These are phyloP conservation scores for Adrianichthys oophorus DNA, from an alignment of 2,797 vertebrate genomes.

Conservation along the genomic window DNA sequence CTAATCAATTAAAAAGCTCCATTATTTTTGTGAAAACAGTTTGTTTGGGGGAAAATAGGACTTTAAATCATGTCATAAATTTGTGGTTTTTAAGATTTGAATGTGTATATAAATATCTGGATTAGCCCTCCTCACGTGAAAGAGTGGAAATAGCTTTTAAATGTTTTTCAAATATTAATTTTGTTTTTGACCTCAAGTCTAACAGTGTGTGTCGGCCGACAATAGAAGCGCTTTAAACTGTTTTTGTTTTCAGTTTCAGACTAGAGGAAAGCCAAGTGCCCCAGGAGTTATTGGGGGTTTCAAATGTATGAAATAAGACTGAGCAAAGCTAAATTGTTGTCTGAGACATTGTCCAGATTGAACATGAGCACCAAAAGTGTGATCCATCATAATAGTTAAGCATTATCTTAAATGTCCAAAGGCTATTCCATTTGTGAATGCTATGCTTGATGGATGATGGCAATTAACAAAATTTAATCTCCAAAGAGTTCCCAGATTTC, in stretches of 20 bases:
- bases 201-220: neutral
- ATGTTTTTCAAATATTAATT: neutral
- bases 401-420: conserved; percentile 74
- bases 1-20: too few relatives aligned
- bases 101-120: too few relatives aligned
- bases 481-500: conserved; percentile 66
- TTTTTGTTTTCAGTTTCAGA: conserved; percentile 8
- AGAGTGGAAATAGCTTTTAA: too few relatives aligned
- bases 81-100: too few relatives aligned
- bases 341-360: conserved; percentile 67
- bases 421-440: conserved; percentile 74
- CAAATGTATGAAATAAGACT: conserved; percentile 42
- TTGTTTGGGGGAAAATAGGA: too few relatives aligned
- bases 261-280: conserved; percentile 3
- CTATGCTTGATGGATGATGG: conserved; percentile 78
- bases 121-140: too few relatives aligned
- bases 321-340: conserved; percentile 64
- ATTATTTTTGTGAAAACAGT: too few relatives aligned
- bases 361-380: conserved; percentile 58
- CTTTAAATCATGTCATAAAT: too few relatives aligned
- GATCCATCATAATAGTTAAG: conserved; percentile 70
- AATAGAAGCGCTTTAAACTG: neutral
- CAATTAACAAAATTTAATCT: conserved; percentile 79
- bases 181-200: neutral
- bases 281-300: conserved; percentile 30